Conservation (phyloP, 2,888 invertebrate genomes). For the Dolichopus griseipennis region DNA sequence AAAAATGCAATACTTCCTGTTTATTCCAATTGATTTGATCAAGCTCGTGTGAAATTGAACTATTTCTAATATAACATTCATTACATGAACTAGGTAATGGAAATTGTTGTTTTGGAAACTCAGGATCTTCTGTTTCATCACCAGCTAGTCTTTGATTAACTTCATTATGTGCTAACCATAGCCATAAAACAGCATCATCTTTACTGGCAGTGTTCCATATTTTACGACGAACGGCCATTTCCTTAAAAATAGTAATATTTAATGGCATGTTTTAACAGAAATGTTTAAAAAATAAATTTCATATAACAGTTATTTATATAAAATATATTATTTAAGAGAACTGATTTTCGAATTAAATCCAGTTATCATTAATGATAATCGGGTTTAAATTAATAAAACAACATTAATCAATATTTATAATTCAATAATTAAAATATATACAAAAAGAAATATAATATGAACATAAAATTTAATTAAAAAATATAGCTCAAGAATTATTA, state of each 20-base stretch:
- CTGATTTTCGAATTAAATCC: too few species aligned
- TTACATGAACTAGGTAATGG: slow-evolving; percentile 63
- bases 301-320: neutral
- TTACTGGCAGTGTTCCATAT: slow-evolving; percentile 59
- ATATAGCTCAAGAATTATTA: too few species aligned
- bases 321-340: slow-evolving; percentile 11
- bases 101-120: slow-evolving; percentile 81
- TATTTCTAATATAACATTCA: slow-evolving; percentile 50
- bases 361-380: too few species aligned
- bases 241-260: slow-evolving; percentile 38
- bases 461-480: too few species aligned
- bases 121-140: slow-evolving; percentile 82
- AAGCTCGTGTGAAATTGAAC: slow-evolving; percentile 18
- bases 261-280: slow-evolving; percentile 2
- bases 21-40: slow-evolving; percentile 35
- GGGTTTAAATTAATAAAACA: too few species aligned
- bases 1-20: slow-evolving; percentile 34
- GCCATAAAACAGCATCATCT: slow-evolving; percentile 77
- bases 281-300: neutral
- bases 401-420: too few species aligned
- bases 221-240: slow-evolving; percentile 67
- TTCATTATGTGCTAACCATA: slow-evolving; percentile 90
- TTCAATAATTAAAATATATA: too few species aligned
- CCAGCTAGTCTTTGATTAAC: slow-evolving; percentile 82
- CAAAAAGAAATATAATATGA: too few species aligned